Evolutionary conservation across 2,888 invertebrate genomes (phyloP).

Genomic region (Steinernema scapterisci): DNA sequence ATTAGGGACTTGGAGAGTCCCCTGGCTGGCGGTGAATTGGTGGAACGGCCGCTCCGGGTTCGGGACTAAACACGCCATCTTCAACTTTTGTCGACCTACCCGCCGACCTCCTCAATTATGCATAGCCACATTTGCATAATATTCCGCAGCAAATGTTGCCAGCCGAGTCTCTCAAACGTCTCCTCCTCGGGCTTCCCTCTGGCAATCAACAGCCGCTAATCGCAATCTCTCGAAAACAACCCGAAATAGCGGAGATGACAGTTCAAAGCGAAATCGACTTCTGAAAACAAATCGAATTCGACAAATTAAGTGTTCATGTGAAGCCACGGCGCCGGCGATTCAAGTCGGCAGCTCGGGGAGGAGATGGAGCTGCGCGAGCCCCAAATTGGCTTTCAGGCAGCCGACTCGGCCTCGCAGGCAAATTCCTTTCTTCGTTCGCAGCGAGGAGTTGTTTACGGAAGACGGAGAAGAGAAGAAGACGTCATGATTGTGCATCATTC

Average conservation of each 20-base stretch:
- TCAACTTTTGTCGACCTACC: no score
- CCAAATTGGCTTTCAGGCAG: conserved; percentile 25
- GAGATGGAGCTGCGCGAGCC: conserved; percentile 9
- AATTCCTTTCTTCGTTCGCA: conserved; percentile 12
- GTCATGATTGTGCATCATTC: conserved; percentile 27
- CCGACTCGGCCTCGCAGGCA: conserved; percentile 21
- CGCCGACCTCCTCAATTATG: no score
- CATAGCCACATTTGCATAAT: no score
- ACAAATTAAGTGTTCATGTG: conserved; percentile 27
- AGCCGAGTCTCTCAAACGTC: no score
- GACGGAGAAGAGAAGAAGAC: not conserved
- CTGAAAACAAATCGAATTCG: conserved; percentile 27
- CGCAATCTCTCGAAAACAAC: not conserved
- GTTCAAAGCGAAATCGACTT: not conserved
- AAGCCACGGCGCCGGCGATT: not conserved
- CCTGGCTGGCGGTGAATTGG: no score
- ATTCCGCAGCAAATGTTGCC: no score
- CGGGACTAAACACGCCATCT: no score
- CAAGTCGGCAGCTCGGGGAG: conserved; percentile 2
- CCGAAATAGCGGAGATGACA: not conserved
- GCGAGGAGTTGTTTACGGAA: conserved; percentile 20
- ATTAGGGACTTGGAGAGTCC: no score
- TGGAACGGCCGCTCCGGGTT: no score
- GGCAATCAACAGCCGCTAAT: no score
- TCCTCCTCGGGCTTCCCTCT: no score